Evolutionary conservation across 1,140 invertebrate genomes (phyloP).

Genomic region (Tetragonula clypearis): DNA sequence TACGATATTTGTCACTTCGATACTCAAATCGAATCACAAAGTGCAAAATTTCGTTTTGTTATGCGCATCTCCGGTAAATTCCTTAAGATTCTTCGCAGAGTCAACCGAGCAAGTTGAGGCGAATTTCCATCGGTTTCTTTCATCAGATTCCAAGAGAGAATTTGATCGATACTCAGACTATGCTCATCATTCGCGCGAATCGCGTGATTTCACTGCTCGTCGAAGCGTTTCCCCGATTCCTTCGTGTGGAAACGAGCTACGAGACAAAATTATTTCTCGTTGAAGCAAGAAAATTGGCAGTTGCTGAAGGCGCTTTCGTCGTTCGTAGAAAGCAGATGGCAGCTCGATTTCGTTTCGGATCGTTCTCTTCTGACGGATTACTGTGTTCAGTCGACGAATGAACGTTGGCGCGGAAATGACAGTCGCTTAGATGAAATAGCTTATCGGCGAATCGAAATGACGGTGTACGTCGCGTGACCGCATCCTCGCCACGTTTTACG

Average conservation of each 20-base stretch:
- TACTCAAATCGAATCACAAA: neutral
- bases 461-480: constrained; percentile 25
- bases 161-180: neutral
- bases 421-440: neutral
- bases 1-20: neutral
- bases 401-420: neutral
- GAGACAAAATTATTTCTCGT: neutral
- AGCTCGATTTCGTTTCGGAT: constrained; percentile 1
- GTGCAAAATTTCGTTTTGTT: neutral
- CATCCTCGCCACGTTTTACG: neutral
- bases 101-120: neutral
- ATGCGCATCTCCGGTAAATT: neutral
- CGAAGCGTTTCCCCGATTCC: no score
- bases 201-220: neutral
- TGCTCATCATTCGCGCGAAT: neutral
- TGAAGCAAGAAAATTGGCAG: neutral
- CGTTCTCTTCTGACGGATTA: constrained; percentile 23
- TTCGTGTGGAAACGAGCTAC: neutral
- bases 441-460: constrained; percentile 7
- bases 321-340: neutral
- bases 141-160: neutral
- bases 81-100: neutral
- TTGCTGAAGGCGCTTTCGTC: constrained; percentile 12
- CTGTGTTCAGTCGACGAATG: neutral
- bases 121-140: neutral